Evolutionary conservation across 1,140 invertebrate genomes (phyloP), one percentile per base, ranked within the genome.

Genomic region (Eciton burchellii): DNA sequence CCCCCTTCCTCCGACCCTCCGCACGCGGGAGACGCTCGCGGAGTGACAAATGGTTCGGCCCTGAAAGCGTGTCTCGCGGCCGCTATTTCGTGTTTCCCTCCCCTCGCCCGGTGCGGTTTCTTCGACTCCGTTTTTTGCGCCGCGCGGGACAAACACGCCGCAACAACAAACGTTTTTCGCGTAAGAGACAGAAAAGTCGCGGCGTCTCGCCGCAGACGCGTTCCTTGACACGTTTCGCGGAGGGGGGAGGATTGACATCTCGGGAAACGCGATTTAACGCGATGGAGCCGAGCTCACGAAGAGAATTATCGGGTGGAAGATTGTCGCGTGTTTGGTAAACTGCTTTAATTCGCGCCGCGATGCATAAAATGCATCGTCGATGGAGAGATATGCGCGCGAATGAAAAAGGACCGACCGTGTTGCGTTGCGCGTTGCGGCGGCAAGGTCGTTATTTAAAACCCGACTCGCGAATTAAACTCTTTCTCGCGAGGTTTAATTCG

Each of bases 41-140:
- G 84, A 88, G 86, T 89, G 88, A 89, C 87, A 89, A 89, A 89
- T 89, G 84, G 88, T 85, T 74, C 71, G 63, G 76, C 77, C 88
- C 70, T 54, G 82, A 68, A 83, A 83, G 79, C 29, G 82, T n/a
- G n/a, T n/a, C n/a, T 74, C 54, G 47, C 19, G 57, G 85, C 76
- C 86, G 86, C 87, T 88, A 87, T 88, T 87, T 88, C 85, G 76
- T 87, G 72, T 87, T 72, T 74, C 85, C 59, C 29, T 66, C 21
- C 54, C 70, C n/a, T n/a, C n/a, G 54, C 68, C 14, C 43, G n/a
- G n/a, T 21, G 57, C n/a, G 9, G 19, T 41, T 49, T 59, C 47
- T 45, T 60, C 35, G 26, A 12, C 45, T 57, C 16, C 21, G 41
- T 57, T 63, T 49, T 47, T 79, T 70, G 41, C 63, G 29, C 12